Conservation (phyloP, 2,113 vertebrate species). For the Anseranas semipalmata region DNA sequence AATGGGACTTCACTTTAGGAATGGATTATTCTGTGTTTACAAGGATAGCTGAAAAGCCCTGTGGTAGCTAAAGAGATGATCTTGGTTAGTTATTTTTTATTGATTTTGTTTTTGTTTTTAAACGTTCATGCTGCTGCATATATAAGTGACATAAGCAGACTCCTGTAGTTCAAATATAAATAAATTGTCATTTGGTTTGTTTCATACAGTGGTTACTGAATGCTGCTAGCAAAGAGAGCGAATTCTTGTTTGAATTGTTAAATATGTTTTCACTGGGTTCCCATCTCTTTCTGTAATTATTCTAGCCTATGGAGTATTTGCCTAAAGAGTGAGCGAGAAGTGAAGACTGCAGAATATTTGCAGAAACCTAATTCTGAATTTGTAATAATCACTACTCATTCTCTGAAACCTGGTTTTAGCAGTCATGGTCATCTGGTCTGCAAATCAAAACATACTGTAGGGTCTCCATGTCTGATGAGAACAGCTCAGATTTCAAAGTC, state of each 20-base stretch:
- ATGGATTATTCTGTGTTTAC: not conserved
- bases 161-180: not conserved
- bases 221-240: not conserved
- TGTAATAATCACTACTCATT: not conserved
- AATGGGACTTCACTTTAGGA: not conserved
- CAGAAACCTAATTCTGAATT: not conserved
- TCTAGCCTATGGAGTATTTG: not conserved
- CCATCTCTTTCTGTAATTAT: not conserved
- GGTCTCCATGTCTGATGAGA: not conserved
- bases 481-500: not conserved
- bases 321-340: not conserved
- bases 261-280: not conserved
- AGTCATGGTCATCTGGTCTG: not conserved
- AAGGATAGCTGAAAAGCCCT: not conserved
- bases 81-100: not conserved
- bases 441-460: not conserved
- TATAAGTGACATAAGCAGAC: not conserved
- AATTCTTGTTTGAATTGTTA: not conserved
- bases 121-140: not conserved
- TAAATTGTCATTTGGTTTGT: not conserved
- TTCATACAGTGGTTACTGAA: not conserved
- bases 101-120: not conserved
- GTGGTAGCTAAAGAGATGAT: not conserved
- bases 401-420: not conserved
- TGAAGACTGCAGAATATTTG: not conserved